These are phyloP conservation scores for Leptinotarsa juncta DNA, from an alignment of 2,888 invertebrate species.

Conservation along the genomic window DNA sequence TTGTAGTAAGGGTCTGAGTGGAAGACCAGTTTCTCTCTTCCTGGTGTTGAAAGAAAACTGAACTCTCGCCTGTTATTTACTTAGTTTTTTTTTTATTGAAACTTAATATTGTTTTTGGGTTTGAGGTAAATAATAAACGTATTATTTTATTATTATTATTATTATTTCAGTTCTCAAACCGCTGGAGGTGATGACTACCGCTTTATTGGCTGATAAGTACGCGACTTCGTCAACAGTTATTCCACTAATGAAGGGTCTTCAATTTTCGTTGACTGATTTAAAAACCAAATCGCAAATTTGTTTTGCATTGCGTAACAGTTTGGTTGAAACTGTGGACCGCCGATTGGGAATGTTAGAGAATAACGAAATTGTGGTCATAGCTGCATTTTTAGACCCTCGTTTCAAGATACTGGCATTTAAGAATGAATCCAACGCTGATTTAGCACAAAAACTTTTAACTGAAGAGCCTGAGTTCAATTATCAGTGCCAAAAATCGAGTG, in stretches of 20 bases:
- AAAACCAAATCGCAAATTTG: slow-evolving; percentile 29
- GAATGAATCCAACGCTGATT: slow-evolving; percentile 40
- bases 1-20: too few relatives aligned
- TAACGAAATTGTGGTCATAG: slow-evolving; percentile 40
- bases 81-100: too few relatives aligned
- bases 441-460: slow-evolving; percentile 39
- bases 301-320: neutral
- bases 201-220: slow-evolving; percentile 50
- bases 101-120: too few relatives aligned
- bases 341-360: slow-evolving; percentile 29
- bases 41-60: too few relatives aligned
- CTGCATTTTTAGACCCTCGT: slow-evolving; percentile 47
- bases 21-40: too few relatives aligned
- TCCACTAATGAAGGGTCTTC: slow-evolving; percentile 48
- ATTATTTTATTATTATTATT: too few relatives aligned
- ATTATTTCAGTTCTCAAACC: slow-evolving; percentile 45
- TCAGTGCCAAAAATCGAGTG: slow-evolving; percentile 6
- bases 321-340: neutral
- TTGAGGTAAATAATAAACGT: too few relatives aligned
- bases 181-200: slow-evolving; percentile 40
- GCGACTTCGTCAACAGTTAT: slow-evolving; percentile 48
- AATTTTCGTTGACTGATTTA: slow-evolving; percentile 27
- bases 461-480: slow-evolving; percentile 38
- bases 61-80: too few relatives aligned
- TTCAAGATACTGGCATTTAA: slow-evolving; percentile 47